These are phyloP conservation scores for Sebastes alutus DNA, from an alignment of 2,797 vertebrate genomes.

Conservation along the genomic window DNA sequence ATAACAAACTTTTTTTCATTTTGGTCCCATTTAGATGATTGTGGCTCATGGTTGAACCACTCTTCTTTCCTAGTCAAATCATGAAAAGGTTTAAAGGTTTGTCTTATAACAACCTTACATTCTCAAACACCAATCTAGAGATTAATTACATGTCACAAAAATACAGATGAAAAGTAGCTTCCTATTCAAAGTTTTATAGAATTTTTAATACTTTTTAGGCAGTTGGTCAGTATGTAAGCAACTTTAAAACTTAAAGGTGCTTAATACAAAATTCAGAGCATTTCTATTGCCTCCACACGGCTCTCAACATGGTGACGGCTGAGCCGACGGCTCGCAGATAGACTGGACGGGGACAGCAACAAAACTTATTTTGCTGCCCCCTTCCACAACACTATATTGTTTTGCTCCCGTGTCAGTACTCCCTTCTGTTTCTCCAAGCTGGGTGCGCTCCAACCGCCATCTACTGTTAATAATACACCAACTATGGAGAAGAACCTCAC, in stretches of 20 bases:
- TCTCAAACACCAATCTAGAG: neutral
- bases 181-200: neutral
- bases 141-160: neutral
- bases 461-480: too few relatives aligned
- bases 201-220: neutral
- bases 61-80: neutral
- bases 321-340: too few relatives aligned
- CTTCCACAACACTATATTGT: too few relatives aligned
- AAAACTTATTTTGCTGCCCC: too few relatives aligned
- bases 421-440: too few relatives aligned
- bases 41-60: neutral
- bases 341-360: too few relatives aligned
- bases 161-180: neutral
- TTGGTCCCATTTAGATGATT: neutral
- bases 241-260: neutral
- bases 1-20: neutral
- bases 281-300: neutral
- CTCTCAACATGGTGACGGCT: too few relatives aligned
- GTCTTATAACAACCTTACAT: neutral
- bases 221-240: neutral
- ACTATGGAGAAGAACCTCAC: too few relatives aligned
- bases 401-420: too few relatives aligned
- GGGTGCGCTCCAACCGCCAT: too few relatives aligned
- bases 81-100: neutral
- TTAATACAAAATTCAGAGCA: neutral